Evolutionary conservation across 2,888 invertebrate genomes (phyloP), one percentile per base, ranked within the genome.

Genomic region (Phyto melanocephala): DNA sequence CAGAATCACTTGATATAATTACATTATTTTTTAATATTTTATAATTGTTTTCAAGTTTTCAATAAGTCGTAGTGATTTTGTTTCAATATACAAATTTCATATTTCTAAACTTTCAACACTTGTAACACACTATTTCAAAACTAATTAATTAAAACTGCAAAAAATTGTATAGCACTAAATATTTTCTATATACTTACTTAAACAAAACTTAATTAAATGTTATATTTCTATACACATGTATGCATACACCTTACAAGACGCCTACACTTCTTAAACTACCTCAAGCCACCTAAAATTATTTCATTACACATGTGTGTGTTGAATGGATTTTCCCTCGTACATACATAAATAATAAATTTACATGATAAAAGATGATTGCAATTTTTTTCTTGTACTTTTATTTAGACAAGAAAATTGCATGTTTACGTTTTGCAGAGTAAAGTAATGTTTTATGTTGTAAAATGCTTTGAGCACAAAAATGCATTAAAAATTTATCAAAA

Each of bases 401-500:
- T 42, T 63, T 47, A 20, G 63, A 74, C 62, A 74, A 80, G 74
- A 47, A 80, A 54, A 70, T 62, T 80, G 56, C 68, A 56, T 75
- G 74, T 80, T 67, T 74, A 63, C 33, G 20, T 52, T 79, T 33
- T 79, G 35, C 52, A 24, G 37, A 70, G 71, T n/a, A 54, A 71
- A 76, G 71, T 76, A 71, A 67, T 54, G 60, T 76, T 76, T 72
- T 72, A 67, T 81, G 65, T 76, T 72, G 10, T 15, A 54, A 52
- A 71, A 76, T 71, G 65, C 71, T 81, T 71, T 28, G 67, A 76
- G 76, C 71, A 81, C 17, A 56, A 72, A 76, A 81, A 74, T 76
- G 74, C 63, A 67, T 79, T 75, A 81, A 79, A 84, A 74, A 74
- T 79, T 72, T 42, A 75, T 79, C 45, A 67, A 33, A 40, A 65